Conservation (phyloP, 1,140 invertebrate species). For the Lepidostoma basale region DNA sequence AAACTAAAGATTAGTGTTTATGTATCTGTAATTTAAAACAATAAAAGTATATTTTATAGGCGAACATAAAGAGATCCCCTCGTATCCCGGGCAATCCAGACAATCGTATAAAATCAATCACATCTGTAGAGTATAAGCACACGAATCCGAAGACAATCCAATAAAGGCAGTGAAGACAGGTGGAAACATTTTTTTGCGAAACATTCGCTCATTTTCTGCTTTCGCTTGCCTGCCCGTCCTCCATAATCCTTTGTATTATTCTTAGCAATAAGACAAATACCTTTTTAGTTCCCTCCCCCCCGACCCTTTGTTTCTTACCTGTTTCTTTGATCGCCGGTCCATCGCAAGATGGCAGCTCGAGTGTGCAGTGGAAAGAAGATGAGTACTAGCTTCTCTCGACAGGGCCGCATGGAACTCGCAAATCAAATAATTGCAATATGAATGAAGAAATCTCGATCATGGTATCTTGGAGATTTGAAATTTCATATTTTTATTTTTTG, state of each 20-base stretch:
- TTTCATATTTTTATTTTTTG: too few relatives aligned
- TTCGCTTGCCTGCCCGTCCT: constrained; percentile 25
- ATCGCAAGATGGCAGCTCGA: constrained; percentile 26
- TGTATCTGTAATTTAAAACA: too few relatives aligned
- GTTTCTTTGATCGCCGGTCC: constrained; percentile 40
- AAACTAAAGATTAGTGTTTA: too few relatives aligned
- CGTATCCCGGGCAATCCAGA: too few relatives aligned
- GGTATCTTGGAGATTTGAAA: too few relatives aligned
- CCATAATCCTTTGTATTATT: constrained; percentile 42
- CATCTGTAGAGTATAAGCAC: not conserved
- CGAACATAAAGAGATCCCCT: too few relatives aligned
- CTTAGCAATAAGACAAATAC: constrained; percentile 41
- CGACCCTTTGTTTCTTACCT: constrained; percentile 21
- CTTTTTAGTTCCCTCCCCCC: constrained; percentile 27
- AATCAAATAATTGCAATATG: too few relatives aligned
- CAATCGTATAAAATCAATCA: not conserved
- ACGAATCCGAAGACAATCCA: constrained; percentile 17
- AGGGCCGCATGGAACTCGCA: not conserved
- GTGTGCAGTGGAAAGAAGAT: constrained; percentile 27
- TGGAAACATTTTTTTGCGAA: constrained; percentile 29
- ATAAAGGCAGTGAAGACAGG: constrained; percentile 13
- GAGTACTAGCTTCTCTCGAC: not conserved
- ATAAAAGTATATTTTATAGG: too few relatives aligned
- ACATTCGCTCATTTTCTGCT: constrained; percentile 15
- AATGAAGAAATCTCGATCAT: too few relatives aligned